Evolutionary conservation across 2,797 vertebrate species (phyloP).

Genomic region (Malurus leucopterus): DNA sequence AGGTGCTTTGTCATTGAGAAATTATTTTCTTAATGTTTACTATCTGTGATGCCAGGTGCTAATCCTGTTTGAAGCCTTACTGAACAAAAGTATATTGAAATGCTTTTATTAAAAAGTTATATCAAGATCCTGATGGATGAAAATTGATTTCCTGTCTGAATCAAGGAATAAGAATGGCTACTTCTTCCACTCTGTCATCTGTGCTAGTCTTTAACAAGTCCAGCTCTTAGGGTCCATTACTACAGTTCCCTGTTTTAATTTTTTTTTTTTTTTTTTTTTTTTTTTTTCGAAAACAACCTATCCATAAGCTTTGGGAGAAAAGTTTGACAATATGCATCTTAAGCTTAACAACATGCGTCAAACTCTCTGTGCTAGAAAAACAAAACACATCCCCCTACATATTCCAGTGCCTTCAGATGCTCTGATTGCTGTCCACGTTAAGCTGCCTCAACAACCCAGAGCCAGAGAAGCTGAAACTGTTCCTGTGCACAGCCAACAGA

Average conservation of each 20-base stretch:
- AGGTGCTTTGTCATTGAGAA: background rate
- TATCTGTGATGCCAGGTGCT: background rate
- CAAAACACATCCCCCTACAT: rapidly evolving
- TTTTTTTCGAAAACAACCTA: background rate
- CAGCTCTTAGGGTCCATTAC: background rate
- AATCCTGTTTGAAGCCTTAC: background rate
- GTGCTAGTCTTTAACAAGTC: background rate
- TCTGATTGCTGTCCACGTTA: background rate
- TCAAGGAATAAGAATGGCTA: background rate
- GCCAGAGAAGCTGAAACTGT: background rate
- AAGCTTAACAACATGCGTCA: too few species aligned
- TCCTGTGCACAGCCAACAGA: rapidly evolving
- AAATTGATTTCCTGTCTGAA: background rate
- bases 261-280: background rate
- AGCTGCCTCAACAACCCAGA: background rate
- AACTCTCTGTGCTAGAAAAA: background rate
- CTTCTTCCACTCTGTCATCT: background rate
- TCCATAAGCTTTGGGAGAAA: background rate
- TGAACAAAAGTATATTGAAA: background rate
- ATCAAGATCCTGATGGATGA: background rate
- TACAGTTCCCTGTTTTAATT: background rate
- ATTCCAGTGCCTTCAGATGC: background rate
- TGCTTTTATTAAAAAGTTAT: background rate
- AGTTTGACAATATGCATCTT: background rate
- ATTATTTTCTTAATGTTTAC: background rate